Base-by-base conservation (phyloP, 2,113 vertebrate species). In the Tiliqua scincoides region DNA sequence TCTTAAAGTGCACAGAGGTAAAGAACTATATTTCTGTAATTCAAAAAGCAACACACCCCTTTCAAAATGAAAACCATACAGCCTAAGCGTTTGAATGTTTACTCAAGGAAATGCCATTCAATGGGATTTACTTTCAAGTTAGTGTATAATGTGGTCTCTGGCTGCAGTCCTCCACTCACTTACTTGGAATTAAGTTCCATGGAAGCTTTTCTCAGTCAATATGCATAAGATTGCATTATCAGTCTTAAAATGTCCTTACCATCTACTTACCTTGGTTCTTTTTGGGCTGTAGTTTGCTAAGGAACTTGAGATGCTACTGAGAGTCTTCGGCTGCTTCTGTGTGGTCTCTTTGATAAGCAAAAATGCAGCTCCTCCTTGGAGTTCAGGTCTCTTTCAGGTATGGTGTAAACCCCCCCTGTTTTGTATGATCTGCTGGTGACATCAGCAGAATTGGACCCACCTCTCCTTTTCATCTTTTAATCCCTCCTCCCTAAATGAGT, bases 381-480 rank as follows among this genome's bases (percentile, higher is more conserved):
- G 73, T 32, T 72, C 37, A 20, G 15, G 27, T 81, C 82, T 37
- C 1, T 48, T 18, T 2, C 85, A 20, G 37, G 63, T 75, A 73
- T 35, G 63, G 21, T 32, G 25, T 82, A 67, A 68, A 40, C 20
- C 27, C 61, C 30, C 23, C 54, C 65, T 0, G 1, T 62, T 89
- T 92, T 78, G 63, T 72, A 82, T 74, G 27, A 25, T 5, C 54
- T 27, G 3, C 15, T 6, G 65, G 54, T 86, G 91, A 85, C 75
- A 83, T 79, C 90, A 82, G n/a, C 81, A 74, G 84, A 62, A 6
- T 35, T 1, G 30, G 68, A 10, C 71, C 82, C 85, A 82, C 82
- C 48, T 71, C 89, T 61, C 15, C 81, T 6, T 40, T 85, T 84
- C 52, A 32, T 75, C 8, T 79, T 72, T 43, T 71, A 43, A 25